A percentile compares a stretch with the other conserved stretches of the same genome.
Conservation (phyloP, 1,140 invertebrate species). For the Orchestia grillus region DNA sequence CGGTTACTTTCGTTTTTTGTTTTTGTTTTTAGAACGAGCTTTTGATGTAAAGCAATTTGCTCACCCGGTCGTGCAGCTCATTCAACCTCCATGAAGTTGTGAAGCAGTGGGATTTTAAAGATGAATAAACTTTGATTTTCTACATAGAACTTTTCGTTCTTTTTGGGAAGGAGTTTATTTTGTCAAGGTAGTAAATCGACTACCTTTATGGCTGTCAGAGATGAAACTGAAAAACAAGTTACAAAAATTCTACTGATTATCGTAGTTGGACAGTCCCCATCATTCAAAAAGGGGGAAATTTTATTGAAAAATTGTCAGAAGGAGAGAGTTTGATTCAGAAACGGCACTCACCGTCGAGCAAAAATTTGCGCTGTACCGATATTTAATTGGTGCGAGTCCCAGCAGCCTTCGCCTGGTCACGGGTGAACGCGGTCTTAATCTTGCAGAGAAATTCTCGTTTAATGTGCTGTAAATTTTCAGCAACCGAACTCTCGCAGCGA, state of each 20-base stretch:
- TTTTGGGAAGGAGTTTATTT: background rate
- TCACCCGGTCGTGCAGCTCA: background rate
- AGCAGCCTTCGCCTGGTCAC: too few species aligned
- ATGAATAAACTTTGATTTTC: background rate
- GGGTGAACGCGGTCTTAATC: background rate
- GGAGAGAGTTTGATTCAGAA: background rate
- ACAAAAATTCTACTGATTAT: background rate
- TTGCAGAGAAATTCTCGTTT: background rate
- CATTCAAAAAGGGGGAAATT: background rate
- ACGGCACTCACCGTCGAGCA: too few species aligned
- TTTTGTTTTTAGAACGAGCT: background rate
- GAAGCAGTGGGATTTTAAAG: background rate
- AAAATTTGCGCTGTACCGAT: too few species aligned
- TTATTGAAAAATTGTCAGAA: background rate
- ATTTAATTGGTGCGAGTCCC: too few species aligned
- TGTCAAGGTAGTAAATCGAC: background rate
- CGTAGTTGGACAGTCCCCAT: background rate
- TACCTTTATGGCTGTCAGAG: background rate
- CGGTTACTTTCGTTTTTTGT: background rate
- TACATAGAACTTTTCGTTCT: background rate
- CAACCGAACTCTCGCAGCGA: background rate
- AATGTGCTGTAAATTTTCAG: background rate
- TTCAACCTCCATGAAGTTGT: background rate
- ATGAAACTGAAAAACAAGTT: background rate
- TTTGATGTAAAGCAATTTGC: background rate